A percentile compares a stretch with the other conserved stretches of the same genome.
phyloP scores from a whole-genome alignment of 2,797 vertebrate genomes.

The Gymnothorax javanicus region DNA sequence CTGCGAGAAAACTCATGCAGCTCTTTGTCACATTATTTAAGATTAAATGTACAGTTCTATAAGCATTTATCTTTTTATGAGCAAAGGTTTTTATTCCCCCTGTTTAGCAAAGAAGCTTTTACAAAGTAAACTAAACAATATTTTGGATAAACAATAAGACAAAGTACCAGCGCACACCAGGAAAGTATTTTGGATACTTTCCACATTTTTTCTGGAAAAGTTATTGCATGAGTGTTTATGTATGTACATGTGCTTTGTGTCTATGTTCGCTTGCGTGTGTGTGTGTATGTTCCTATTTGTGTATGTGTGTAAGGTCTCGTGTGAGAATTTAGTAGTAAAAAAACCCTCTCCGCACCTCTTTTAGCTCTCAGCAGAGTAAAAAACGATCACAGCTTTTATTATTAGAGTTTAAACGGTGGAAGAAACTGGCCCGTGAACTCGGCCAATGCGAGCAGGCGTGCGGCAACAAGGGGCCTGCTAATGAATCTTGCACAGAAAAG shows the following conservation, averaged over 20 bases:
- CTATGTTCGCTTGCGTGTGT: not conserved
- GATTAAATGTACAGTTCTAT: not conserved
- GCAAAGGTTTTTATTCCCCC: conserved; percentile 50
- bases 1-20: not conserved
- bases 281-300: not conserved
- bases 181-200: conserved; percentile 40
- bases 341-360: not conserved
- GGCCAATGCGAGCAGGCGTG: not conserved
- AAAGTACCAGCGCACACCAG: no score
- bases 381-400: conserved; percentile 10
- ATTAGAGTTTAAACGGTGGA: conserved; percentile 32
- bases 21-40: not conserved
- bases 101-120: conserved; percentile 29
- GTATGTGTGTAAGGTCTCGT: not conserved
- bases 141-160: no score
- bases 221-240: conserved; percentile 24
- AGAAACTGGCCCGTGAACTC: not conserved
- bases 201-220: conserved; percentile 43
- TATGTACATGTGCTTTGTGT: not conserved
- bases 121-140: not conserved
- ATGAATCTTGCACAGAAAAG: conserved; percentile 10
- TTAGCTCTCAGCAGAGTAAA: not conserved
- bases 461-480: not conserved
- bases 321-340: not conserved
- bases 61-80: conserved; percentile 46